Conservation (phyloP, 2,113 vertebrate species). For the Polypterus senegalus region DNA sequence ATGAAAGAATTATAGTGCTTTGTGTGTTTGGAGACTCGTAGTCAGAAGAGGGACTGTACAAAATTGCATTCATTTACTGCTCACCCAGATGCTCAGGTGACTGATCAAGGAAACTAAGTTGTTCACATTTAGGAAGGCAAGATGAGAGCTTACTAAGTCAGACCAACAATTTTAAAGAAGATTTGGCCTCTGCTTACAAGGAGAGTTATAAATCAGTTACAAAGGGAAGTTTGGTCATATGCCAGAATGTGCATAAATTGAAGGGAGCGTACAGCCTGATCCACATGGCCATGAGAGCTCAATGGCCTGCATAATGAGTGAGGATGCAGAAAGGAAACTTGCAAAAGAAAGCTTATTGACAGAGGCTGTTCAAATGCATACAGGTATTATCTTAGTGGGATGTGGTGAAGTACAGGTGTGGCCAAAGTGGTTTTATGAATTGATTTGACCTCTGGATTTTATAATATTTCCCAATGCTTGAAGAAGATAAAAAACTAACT, state of each 20-base stretch:
- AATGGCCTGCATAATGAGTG: neutral
- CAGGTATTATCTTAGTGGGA: neutral
- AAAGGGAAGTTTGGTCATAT: neutral
- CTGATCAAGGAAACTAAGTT: neutral
- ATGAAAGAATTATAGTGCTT: neutral
- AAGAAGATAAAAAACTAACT: neutral
- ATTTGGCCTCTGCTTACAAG: neutral
- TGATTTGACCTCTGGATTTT: constrained; percentile 1
- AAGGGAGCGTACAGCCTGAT: neutral
- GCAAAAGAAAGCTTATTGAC: neutral
- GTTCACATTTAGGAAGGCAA: neutral
- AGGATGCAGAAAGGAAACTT: neutral
- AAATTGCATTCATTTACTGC: neutral
- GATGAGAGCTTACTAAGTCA: neutral
- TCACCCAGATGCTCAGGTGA: neutral
- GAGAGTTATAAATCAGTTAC: neutral
- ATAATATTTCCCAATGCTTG: neutral
- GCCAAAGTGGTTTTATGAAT: neutral
- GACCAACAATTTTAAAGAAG: neutral
- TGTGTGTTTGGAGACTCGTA: neutral
- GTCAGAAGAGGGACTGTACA: neutral
- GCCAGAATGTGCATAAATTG: neutral
- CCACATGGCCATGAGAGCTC: neutral
- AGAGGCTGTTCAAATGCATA: neutral
- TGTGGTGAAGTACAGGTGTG: neutral